Evolutionary conservation across 1,140 invertebrate genomes (phyloP).

Genomic region (Panulirus ornatus): DNA sequence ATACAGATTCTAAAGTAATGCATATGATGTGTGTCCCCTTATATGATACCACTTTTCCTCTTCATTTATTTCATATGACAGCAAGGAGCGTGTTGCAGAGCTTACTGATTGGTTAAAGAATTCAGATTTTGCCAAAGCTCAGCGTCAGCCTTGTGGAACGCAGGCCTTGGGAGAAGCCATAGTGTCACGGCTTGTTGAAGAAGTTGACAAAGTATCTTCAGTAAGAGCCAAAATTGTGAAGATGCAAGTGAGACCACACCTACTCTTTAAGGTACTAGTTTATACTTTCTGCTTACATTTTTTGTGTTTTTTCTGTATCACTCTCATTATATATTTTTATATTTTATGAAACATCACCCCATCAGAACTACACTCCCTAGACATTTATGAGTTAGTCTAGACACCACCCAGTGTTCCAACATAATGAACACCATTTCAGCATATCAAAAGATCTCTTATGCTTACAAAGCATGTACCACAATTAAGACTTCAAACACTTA

Average conservation of each 20-base stretch:
- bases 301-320: not conserved
- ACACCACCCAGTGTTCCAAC: too few relatives aligned
- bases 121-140: conserved; percentile 82
- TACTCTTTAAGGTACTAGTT: conserved; percentile 84
- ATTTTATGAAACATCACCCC: too few relatives aligned
- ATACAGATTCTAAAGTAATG: too few relatives aligned
- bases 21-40: too few relatives aligned
- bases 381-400: too few relatives aligned
- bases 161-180: conserved; percentile 84
- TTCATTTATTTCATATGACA: not conserved
- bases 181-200: conserved; percentile 83
- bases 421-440: too few relatives aligned
- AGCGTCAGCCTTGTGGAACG: conserved; percentile 83
- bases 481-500: too few relatives aligned
- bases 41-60: conserved; percentile 45
- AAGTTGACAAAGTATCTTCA: conserved; percentile 79
- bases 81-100: conserved; percentile 80
- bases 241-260: conserved; percentile 88
- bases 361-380: too few relatives aligned
- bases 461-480: too few relatives aligned
- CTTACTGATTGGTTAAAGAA: conserved; percentile 86
- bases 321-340: too few relatives aligned
- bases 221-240: conserved; percentile 75
- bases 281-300: too few relatives aligned
- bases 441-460: too few relatives aligned